Percentiles rank a stretch among this genome's conserved stretches.
Conservation (phyloP, 2,113 vertebrate species). For the Marmota monax region DNA sequence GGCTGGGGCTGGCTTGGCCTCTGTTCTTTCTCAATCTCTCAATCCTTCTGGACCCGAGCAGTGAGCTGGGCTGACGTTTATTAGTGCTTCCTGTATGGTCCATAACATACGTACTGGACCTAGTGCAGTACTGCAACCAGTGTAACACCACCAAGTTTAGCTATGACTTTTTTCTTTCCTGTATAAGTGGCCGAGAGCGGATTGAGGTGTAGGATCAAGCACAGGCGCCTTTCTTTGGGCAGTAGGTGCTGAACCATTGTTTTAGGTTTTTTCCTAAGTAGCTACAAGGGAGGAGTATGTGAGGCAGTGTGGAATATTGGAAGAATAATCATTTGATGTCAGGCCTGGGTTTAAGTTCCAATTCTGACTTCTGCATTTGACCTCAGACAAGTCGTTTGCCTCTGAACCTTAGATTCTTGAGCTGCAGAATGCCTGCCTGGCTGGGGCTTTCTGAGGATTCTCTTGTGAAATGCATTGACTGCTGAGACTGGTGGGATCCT, state of each 20-base stretch:
- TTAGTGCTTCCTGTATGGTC: not conserved
- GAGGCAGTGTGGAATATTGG: too few relatives aligned
- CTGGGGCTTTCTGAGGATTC: not conserved
- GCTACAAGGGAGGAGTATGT: rapidly evolving
- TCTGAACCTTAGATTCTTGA: not conserved
- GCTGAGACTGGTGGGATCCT: rapidly evolving
- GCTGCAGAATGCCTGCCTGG: not conserved
- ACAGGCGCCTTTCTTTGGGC: not conserved
- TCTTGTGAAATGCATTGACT: rapidly evolving
- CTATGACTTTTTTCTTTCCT: not conserved
- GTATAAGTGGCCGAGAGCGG: rapidly evolving
- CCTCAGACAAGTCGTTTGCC: too few relatives aligned
- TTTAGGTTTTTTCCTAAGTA: rapidly evolving
- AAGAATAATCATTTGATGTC: rapidly evolving
- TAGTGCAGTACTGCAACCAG: rapidly evolving
- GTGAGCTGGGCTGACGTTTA: not conserved
- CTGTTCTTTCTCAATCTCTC: not conserved
- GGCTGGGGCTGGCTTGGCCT: not conserved
- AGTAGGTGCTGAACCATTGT: rapidly evolving
- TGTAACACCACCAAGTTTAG: rapidly evolving
- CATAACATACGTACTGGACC: not conserved
- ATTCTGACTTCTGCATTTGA: not conserved
- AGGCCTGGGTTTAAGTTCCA: not conserved
- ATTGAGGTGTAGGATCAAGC: too few relatives aligned
- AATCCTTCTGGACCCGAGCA: too few relatives aligned